Evolutionary conservation across 1,140 invertebrate species (phyloP).

Genomic region (Sesamia nonagrioides): DNA sequence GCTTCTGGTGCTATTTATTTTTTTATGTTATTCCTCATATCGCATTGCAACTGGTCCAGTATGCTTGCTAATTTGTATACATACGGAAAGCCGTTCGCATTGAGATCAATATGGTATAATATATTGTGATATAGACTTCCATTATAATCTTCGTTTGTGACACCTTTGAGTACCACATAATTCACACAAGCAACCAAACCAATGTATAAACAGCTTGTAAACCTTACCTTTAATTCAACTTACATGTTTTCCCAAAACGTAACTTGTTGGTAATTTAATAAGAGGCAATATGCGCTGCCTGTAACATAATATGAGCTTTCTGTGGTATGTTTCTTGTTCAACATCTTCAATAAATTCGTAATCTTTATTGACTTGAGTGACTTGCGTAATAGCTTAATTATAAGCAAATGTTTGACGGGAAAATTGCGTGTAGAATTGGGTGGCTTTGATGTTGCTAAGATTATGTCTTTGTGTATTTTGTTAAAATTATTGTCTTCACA

Average conservation of each 20-base stretch:
- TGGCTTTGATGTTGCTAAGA: background rate
- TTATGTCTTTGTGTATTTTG: background rate
- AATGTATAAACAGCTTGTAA: background rate
- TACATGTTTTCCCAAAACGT: background rate
- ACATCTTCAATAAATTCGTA: conserved; percentile 4
- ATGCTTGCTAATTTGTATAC: background rate
- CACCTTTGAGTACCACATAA: background rate
- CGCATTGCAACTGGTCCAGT: background rate
- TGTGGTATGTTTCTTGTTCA: background rate
- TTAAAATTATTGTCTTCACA: background rate
- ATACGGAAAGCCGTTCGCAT: background rate
- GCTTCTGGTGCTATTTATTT: background rate
- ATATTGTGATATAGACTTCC: too few species aligned
- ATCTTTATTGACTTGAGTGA: background rate
- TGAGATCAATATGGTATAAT: background rate
- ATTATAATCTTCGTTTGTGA: too few species aligned
- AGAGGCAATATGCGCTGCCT: background rate
- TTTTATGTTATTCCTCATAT: background rate
- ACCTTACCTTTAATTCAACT: background rate
- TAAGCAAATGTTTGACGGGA: conserved; percentile 11
- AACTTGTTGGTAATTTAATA: background rate
- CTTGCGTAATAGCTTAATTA: conserved; percentile 2
- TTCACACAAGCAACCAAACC: background rate
- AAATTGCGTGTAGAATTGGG: background rate
- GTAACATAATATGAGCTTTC: background rate